Evolutionary conservation across 2,113 vertebrate genomes (phyloP).

Genomic region (Agapornis roseicollis): DNA sequence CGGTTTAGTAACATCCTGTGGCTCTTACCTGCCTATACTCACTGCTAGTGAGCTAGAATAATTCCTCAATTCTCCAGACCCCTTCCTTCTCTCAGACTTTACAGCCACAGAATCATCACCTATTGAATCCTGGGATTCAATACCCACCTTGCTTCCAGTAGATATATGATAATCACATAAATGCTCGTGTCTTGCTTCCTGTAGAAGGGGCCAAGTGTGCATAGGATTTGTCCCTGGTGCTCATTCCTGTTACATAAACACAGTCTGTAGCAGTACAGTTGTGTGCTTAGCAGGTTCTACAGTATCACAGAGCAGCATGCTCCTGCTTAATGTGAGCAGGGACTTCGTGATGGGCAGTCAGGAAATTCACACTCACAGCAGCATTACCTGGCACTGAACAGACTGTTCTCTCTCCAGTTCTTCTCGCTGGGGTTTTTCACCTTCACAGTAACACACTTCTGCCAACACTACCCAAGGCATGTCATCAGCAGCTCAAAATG

Average conservation of each 20-base stretch:
- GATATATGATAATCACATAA: background rate
- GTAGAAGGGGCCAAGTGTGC: background rate
- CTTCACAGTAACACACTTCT: conserved; percentile 8
- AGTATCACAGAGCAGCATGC: background rate
- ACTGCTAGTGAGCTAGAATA: background rate
- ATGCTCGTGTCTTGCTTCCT: background rate
- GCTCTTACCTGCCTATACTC: background rate
- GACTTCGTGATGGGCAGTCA: background rate
- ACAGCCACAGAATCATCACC: background rate
- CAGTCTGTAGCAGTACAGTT: background rate
- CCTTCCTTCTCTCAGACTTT: background rate
- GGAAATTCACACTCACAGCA: background rate
- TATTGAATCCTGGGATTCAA: background rate
- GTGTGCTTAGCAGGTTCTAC: background rate
- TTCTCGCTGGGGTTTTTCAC: background rate
- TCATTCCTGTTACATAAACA: fast-evolving
- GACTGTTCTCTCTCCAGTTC: background rate
- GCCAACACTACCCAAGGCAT: conserved; percentile 18
- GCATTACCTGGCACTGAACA: background rate
- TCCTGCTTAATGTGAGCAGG: background rate
- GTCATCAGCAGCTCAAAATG: conserved; percentile 35
- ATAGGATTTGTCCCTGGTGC: background rate
- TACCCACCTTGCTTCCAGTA: background rate
- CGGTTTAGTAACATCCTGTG: background rate
- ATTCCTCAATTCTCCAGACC: background rate